Evolutionary conservation across 2,113 vertebrate genomes (phyloP).

Genomic region (Erpornis zantholeuca): DNA sequence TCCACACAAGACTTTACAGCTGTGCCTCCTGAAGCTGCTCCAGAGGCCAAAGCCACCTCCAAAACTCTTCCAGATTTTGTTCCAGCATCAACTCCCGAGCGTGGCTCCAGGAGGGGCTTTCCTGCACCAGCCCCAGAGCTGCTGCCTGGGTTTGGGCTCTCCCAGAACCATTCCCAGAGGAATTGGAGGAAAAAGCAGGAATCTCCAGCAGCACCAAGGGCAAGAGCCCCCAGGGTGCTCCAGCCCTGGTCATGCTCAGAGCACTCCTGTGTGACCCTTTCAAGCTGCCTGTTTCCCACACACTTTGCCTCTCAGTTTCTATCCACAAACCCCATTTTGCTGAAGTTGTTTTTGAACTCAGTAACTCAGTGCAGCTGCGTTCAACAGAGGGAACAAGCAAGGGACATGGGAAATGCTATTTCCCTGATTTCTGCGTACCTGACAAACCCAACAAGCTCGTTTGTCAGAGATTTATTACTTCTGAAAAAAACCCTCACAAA

Average conservation of each 20-base stretch:
- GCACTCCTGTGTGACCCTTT: not conserved
- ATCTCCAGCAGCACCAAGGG: not conserved
- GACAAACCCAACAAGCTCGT: too few relatives aligned
- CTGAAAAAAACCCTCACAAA: not conserved
- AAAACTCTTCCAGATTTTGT: not conserved
- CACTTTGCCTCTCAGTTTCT: not conserved
- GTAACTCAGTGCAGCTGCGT: not conserved
- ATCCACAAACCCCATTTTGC: not conserved
- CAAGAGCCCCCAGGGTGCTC: too few relatives aligned
- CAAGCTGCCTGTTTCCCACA: not conserved
- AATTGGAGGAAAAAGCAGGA: not conserved
- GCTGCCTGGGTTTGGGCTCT: not conserved
- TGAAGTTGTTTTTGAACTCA: not conserved
- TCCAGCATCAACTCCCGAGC: not conserved
- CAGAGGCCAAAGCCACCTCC: not conserved
- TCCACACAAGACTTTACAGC: not conserved
- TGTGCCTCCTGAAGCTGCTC: not conserved
- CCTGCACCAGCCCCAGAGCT: not conserved
- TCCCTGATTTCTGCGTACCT: not conserved
- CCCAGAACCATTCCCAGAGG: not conserved
- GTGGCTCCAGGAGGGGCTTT: not conserved
- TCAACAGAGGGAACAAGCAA: not conserved
- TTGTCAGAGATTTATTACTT: not conserved
- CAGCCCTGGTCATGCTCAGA: too few relatives aligned
- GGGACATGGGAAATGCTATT: not conserved